These are phyloP conservation scores for Chrysomela aeneicollis DNA, from an alignment of 2,888 invertebrate species.

Conservation along the genomic window DNA sequence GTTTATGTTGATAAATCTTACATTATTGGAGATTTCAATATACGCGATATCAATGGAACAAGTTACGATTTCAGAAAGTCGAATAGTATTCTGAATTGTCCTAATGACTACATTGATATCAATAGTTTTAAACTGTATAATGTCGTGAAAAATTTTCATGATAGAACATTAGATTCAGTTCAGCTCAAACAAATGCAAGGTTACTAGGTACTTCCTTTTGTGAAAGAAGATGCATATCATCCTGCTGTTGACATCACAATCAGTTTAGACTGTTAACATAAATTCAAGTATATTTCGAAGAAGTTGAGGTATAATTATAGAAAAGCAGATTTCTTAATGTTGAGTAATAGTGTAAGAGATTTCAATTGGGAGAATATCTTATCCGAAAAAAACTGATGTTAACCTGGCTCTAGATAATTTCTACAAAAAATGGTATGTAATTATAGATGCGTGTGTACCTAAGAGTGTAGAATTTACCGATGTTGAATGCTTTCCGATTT, in stretches of 20 bases:
- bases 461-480: not conserved
- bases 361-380: constrained; percentile 5
- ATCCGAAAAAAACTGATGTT: too few relatives aligned
- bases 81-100: not conserved
- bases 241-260: too few relatives aligned
- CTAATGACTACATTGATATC: too few relatives aligned
- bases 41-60: not conserved
- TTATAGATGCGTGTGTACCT: not conserved
- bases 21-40: not conserved
- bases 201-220: too few relatives aligned
- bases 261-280: too few relatives aligned
- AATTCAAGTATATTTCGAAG: too few relatives aligned
- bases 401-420: constrained; percentile 5
- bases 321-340: too few relatives aligned
- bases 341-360: constrained; percentile 4
- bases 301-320: too few relatives aligned
- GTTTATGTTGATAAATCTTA: too few relatives aligned
- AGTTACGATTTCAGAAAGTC: not conserved
- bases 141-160: not conserved
- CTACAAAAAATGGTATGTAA: not conserved
- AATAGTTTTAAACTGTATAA: constrained; percentile 7
- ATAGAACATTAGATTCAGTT: not conserved
- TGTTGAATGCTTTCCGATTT: not conserved
- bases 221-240: too few relatives aligned
- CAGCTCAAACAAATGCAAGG: too few relatives aligned